These are phyloP conservation scores for Eulithis prunata DNA, from an alignment of 2,888 invertebrate species.

Conservation along the genomic window DNA sequence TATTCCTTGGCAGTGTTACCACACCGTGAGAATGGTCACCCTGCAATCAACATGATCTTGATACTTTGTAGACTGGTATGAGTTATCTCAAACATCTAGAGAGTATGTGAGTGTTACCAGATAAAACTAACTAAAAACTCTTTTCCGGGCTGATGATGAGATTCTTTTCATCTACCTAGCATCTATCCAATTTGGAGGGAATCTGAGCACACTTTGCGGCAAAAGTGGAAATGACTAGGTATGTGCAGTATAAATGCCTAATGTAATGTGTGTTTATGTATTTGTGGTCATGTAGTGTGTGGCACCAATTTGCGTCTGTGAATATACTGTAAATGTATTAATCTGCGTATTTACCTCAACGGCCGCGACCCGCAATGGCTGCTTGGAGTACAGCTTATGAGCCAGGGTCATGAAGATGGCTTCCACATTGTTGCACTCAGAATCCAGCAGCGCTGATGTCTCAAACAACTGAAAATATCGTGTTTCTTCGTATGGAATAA, in stretches of 20 bases:
- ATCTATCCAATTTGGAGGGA: too few relatives aligned
- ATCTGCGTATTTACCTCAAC: constrained; percentile 56
- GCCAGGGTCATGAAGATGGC: constrained; percentile 93
- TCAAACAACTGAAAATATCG: constrained; percentile 86
- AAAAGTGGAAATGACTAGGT: too few relatives aligned
- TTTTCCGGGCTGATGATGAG: too few relatives aligned
- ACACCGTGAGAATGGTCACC: constrained; percentile 64
- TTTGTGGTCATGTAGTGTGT: not conserved
- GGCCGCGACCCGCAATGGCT: constrained; percentile 70
- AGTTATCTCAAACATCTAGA: not conserved
- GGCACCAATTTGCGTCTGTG: not conserved
- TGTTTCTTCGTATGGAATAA: too few relatives aligned
- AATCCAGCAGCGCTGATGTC: constrained; percentile 91
- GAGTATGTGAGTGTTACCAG: too few relatives aligned
- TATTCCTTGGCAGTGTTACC: constrained; percentile 64
- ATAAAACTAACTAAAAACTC: too few relatives aligned
- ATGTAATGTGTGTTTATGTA: too few relatives aligned
- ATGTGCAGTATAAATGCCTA: too few relatives aligned
- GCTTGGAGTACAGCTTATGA: constrained; percentile 87
- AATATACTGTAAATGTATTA: not conserved
- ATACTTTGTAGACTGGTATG: not conserved
- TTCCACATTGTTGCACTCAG: constrained; percentile 90
- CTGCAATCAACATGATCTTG: constrained; percentile 46
- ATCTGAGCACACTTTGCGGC: too few relatives aligned
- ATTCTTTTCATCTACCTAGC: too few relatives aligned